Evolutionary conservation across 2,888 invertebrate species (phyloP).

Genomic region (Eubasilissa splendida): DNA sequence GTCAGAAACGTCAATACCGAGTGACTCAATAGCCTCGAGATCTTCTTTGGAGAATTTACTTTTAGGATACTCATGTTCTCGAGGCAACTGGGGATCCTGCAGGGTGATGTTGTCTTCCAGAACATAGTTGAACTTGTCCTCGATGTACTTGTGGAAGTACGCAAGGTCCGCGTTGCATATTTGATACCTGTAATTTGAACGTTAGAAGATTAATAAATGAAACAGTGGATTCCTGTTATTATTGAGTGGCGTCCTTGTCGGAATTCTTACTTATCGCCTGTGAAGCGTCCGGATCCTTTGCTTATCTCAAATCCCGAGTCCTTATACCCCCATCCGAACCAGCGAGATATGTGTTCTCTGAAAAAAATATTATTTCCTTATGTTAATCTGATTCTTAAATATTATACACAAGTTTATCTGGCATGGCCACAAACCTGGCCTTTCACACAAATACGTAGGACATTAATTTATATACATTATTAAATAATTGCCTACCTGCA

Average conservation of each 20-base stretch:
- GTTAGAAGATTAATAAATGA: background rate
- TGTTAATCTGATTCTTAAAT: background rate
- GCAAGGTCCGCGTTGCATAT: slow-evolving; percentile 83
- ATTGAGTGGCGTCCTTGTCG: slow-evolving; percentile 65
- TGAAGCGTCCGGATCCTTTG: slow-evolving; percentile 76
- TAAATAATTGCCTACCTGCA: too few species aligned
- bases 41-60: slow-evolving; percentile 71
- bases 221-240: too few species aligned
- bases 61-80: slow-evolving; percentile 62
- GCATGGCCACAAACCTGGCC: too few species aligned
- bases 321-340: slow-evolving; percentile 92
- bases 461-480: too few species aligned
- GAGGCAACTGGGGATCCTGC: background rate
- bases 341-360: slow-evolving; percentile 82
- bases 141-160: slow-evolving; percentile 86
- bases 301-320: slow-evolving; percentile 79
- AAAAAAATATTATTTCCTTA: background rate
- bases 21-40: slow-evolving; percentile 68
- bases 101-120: background rate
- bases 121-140: slow-evolving; percentile 79
- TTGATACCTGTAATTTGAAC: slow-evolving; percentile 76
- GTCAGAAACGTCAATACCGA: slow-evolving; percentile 73
- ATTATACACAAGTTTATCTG: too few species aligned
- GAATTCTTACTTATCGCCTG: slow-evolving; percentile 75
- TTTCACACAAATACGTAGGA: too few species aligned